Evolutionary conservation across 2,888 invertebrate genomes (phyloP).

Genomic region (Labia minor): DNA sequence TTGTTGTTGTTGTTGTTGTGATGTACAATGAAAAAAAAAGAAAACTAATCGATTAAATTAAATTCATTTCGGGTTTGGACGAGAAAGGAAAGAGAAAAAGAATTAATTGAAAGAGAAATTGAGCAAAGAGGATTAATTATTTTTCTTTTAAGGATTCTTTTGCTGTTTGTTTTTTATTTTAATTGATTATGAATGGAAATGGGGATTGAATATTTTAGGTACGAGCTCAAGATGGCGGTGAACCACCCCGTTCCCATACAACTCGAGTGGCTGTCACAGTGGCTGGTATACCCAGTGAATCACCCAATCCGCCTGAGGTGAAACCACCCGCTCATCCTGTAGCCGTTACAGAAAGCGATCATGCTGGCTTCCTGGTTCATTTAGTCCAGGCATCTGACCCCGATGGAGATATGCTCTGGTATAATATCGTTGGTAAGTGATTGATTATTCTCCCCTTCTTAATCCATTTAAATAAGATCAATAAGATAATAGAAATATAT

Average conservation of each 20-base stretch:
- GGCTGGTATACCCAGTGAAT: constrained; percentile 46
- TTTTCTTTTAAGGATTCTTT: too few relatives aligned
- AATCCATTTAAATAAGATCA: not conserved
- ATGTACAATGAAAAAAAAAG: too few relatives aligned
- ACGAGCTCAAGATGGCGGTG: constrained; percentile 71
- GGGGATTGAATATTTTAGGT: constrained; percentile 51
- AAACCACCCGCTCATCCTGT: constrained; percentile 54
- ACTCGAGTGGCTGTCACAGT: constrained; percentile 63
- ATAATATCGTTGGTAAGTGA: constrained; percentile 72
- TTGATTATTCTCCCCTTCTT: constrained; percentile 18
- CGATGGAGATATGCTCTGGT: constrained; percentile 82
- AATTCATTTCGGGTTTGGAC: too few relatives aligned
- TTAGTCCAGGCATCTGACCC: constrained; percentile 75
- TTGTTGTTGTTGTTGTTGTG: too few relatives aligned
- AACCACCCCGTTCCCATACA: constrained; percentile 59
- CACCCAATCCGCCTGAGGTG: constrained; percentile 51
- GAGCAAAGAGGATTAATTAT: too few relatives aligned
- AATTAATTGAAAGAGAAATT: too few relatives aligned
- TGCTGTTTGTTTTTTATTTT: too few relatives aligned
- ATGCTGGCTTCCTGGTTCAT: constrained; percentile 74
- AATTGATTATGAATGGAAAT: too few relatives aligned
- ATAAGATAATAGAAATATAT: not conserved
- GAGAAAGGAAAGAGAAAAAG: too few relatives aligned
- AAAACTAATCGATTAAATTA: too few relatives aligned
- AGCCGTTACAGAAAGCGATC: constrained; percentile 72